Evolutionary conservation across 2,113 vertebrate species (phyloP), one percentile per base, ranked within the genome.

Genomic region (Crocuta crocuta): DNA sequence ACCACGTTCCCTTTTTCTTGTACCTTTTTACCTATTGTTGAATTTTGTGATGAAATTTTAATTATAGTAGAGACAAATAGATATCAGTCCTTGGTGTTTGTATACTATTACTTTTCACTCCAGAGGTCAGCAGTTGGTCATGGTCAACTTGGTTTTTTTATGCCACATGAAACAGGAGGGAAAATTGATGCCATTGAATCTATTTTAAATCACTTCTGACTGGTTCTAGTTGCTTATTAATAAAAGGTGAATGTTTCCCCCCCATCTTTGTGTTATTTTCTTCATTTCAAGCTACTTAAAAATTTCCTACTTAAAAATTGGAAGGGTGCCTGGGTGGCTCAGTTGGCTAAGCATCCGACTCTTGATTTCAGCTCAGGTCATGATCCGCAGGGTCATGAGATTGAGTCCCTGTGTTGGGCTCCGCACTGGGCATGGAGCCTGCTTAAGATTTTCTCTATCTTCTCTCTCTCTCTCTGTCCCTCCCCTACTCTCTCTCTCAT

Each of bases 41-140:
- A 87, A 33, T 88, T 94, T 84, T 76, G n/a, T 92, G 43, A 86
- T 82, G n/a, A 95, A 79, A 90, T 88, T 88, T 95, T 94, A 74
- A 94, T 91, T 89, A 39, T 23, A 86, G 33, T 66, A 73, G 26
- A 55, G 79, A 82, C 89, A 89, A 82, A 71, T 45, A 87, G 76
- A 26, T 84, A 91, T 90, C 55, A 61, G 2, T 63, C 68, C 26
- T 79, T 68, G 58, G 24, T 43, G 58, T 96, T 55, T 74, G 31
- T 35, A 31, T 28, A 35, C 45, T 53, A 70, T 96, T 21, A n/a
- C 74, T 92, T 94, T 93, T 73, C 11, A 13, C 70, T 84, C 63
- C 43, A 35, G 92, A 97, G 50, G 68, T 61, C 33, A 89, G 43
- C 50, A 1, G 53, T 86, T 43, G 50, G 2, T 80, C 24, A 19